phyloP scores from a whole-genome alignment of 35 echinoderm and acorn worm species.

The Apostichopus parvimensis region DNA sequence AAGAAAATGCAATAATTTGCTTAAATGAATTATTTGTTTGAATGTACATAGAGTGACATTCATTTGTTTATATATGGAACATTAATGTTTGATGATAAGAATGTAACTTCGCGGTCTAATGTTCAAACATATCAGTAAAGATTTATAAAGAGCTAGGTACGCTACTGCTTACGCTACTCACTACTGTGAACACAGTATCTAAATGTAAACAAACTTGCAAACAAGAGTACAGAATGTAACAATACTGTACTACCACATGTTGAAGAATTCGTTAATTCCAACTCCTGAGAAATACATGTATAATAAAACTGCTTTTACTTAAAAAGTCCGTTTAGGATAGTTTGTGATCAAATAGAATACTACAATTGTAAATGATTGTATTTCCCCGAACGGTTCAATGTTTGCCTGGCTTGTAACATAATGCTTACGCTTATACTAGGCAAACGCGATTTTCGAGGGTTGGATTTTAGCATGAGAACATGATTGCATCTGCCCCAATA shows the following conservation, averaged over 20 bases:
- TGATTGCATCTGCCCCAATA: not conserved
- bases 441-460: not conserved
- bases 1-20: no score
- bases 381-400: not conserved
- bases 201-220: slow-evolving; percentile 14
- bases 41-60: no score
- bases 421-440: no score
- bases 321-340: not conserved
- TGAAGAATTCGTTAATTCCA: not conserved
- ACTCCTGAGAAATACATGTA: not conserved
- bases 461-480: not conserved
- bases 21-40: no score
- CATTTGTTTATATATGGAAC: no score
- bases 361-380: not conserved
- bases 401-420: not conserved
- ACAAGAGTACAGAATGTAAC: not conserved
- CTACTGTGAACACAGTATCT: not conserved
- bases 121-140: no score
- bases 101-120: no score
- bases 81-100: no score
- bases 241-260: slow-evolving; percentile 11
- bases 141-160: no score
- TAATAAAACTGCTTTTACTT: not conserved
- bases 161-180: no score
- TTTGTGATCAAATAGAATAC: not conserved